Base-by-base conservation (phyloP, 2,797 vertebrate species). In the Mus spretus region DNA sequence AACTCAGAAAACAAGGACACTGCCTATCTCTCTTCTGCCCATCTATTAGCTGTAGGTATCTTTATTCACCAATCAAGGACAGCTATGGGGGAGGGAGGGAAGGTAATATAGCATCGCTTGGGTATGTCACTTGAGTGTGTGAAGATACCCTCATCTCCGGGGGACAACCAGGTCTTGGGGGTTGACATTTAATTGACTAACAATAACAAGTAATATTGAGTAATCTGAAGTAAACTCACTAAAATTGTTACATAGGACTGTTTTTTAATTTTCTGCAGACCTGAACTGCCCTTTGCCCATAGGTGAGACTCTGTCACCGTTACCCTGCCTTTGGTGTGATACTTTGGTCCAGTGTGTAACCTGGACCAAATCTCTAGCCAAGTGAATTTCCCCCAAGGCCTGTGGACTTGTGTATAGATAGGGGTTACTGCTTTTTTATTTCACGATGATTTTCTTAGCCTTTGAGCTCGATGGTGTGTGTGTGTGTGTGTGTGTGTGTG, bases 381-480 rank as follows among this genome's bases (percentile, higher is more conserved):
- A 77, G 6, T 81, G 8, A 65, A 80, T 93, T 13, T 44, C 61
- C 95, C 93, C 84, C 81, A 81, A 90, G 63, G 53, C 75, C 37
- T 90, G 11, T 37, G 15, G 90, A 11, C 8, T 93, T 79, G 1
- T 63, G n/a, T 55, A 47, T 47, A 59, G 44, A 47, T 47, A 59
- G 53, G 13, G 50, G 13, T 61, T 75, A 91, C 11, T 78, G 34
- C 9, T 87, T 91, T 92, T 34, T 59, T 14, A 2, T 81, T 82
- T 91, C 74, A 22, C 24, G 15, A 20, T 75, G 20, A 20, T 75
- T 90, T 74, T 22, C 72, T 88, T 80, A 44, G 74, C 11, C 22
- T 1, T 34, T 5, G 12, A n/a, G 11, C 13, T 88, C 72, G 50
- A 10, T 57, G 47, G 47, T 87, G 65, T 77, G 40, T 47, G 12